These are phyloP conservation scores for Thymelicus sylvestris DNA, from an alignment of 2,888 invertebrate genomes.

Conservation along the genomic window DNA sequence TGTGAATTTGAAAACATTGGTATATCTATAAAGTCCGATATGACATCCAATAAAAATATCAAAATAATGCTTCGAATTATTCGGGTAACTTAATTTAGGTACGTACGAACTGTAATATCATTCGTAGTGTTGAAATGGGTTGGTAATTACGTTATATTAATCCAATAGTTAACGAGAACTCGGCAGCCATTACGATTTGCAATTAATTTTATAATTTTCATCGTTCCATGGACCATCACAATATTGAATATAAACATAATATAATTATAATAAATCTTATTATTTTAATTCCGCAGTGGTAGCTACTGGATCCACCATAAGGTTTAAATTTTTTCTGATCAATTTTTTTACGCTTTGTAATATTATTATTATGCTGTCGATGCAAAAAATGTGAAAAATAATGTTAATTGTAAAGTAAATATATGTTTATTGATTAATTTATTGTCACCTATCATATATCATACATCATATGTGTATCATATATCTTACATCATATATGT, in stretches of 20 bases:
- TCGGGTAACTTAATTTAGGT: not conserved
- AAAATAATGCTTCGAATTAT: not conserved
- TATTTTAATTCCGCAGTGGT: not conserved
- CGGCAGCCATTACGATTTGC: conserved; percentile 14
- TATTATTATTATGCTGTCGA: too few species aligned
- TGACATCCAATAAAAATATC: not conserved
- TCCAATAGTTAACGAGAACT: conserved; percentile 17
- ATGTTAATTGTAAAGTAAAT: too few species aligned
- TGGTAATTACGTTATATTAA: conserved; percentile 3
- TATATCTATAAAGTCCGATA: too few species aligned
- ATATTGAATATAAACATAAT: not conserved
- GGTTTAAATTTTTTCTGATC: too few species aligned
- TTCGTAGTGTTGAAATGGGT: not conserved
- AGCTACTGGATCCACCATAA: too few species aligned
- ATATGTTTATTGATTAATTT: too few species aligned
- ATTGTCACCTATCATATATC: too few species aligned
- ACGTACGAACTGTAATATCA: not conserved
- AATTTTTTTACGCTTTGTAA: too few species aligned
- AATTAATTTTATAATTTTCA: conserved; percentile 19
- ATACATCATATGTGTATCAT: too few species aligned
- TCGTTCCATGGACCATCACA: conserved; percentile 2
- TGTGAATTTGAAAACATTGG: too few species aligned
- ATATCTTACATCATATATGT: too few species aligned
- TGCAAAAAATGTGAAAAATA: too few species aligned
- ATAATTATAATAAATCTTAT: not conserved